These are phyloP conservation scores for Lophotis ruficrista DNA, from an alignment of 2,113 vertebrate genomes.

Conservation along the genomic window DNA sequence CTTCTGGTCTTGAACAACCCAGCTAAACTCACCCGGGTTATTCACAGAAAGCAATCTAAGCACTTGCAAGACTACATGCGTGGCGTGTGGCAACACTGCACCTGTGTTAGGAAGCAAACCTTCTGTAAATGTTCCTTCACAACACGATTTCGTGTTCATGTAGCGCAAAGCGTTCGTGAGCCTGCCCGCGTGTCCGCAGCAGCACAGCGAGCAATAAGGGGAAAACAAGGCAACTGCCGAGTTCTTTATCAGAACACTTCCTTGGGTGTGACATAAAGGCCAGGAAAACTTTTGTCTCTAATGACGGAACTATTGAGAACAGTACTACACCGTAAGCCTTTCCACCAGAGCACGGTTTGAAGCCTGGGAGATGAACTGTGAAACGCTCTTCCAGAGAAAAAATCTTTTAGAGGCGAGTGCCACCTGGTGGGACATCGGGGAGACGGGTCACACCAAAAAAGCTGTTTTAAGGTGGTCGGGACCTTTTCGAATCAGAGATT, in stretches of 20 bases:
- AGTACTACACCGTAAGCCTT: background rate
- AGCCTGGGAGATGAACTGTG: background rate
- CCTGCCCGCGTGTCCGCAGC: background rate
- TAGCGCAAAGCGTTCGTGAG: fast-evolving
- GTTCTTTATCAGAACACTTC: background rate
- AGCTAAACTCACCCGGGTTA: background rate
- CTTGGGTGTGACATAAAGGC: background rate
- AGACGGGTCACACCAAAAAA: background rate
- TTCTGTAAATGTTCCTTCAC: background rate
- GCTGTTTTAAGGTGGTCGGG: conserved; percentile 54
- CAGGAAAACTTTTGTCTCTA: background rate
- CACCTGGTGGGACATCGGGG: conserved; percentile 52
- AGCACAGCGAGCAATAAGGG: background rate
- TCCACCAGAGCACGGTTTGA: background rate
- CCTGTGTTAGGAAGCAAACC: background rate
- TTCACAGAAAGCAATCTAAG: background rate
- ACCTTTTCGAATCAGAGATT: background rate
- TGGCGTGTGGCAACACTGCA: too few species aligned
- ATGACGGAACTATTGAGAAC: background rate
- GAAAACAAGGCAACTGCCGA: background rate
- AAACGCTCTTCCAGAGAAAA: background rate
- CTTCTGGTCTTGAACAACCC: background rate
- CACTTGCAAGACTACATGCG: background rate
- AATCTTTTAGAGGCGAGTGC: conserved; percentile 18
- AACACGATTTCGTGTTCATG: fast-evolving